These are phyloP conservation scores for Natator depressus DNA, from an alignment of 2,113 vertebrate species.

Conservation along the genomic window DNA sequence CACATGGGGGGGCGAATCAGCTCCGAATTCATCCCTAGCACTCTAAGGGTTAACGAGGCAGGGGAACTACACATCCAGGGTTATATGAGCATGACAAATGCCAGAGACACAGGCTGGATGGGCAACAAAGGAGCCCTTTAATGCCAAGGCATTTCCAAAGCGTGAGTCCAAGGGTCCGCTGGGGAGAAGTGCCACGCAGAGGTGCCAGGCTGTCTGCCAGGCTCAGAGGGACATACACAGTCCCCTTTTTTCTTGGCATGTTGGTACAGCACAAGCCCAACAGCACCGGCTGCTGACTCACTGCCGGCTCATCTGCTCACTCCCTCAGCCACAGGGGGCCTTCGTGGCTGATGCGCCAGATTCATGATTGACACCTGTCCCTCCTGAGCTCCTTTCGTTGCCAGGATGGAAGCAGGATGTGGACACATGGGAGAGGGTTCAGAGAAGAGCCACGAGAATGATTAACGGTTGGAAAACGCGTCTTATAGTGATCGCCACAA, in stretches of 20 bases:
- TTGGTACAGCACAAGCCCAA: neutral
- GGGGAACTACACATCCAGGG: neutral
- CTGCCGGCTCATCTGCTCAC: neutral
- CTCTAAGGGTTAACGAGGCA: neutral
- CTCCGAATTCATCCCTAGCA: neutral
- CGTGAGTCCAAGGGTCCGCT: neutral
- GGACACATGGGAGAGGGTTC: neutral
- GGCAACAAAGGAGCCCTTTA: neutral
- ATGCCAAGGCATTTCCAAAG: neutral
- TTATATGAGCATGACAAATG: neutral
- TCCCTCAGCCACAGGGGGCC: neutral
- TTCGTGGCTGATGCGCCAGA: rapidly evolving
- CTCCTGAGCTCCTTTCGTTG: neutral
- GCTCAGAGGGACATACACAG: neutral
- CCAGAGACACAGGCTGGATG: neutral
- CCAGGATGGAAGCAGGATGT: neutral
- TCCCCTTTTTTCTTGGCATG: neutral
- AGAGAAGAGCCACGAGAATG: no score
- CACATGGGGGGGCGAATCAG: neutral
- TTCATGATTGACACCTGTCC: neutral
- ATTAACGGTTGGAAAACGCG: no score
- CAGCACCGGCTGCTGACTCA: neutral
- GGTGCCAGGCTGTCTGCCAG: neutral
- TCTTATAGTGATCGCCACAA: no score
- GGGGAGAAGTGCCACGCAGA: neutral